Evolutionary conservation across 2,888 invertebrate genomes (phyloP).

Genomic region (Drosophila leonis): DNA sequence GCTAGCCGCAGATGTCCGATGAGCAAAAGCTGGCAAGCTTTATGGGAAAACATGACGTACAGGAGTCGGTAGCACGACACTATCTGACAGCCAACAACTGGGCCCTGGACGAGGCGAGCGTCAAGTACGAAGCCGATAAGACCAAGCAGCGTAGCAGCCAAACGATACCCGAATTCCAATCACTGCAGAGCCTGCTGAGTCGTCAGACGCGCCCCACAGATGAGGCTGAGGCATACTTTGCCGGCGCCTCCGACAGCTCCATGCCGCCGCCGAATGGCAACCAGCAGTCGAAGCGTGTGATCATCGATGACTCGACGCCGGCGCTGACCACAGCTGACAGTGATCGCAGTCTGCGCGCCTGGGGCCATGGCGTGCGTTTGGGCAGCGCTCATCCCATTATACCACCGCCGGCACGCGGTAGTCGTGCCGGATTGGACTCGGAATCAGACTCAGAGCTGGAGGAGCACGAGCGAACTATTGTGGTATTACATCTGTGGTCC

Average conservation of each 20-base stretch:
- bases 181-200: slow-evolving; percentile 37
- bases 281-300: slow-evolving; percentile 35
- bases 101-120: slow-evolving; percentile 57
- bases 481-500: slow-evolving; percentile 65
- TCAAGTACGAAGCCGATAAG: slow-evolving; percentile 53
- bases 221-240: slow-evolving; percentile 28
- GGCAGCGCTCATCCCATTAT: slow-evolving; percentile 67
- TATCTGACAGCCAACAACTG: slow-evolving; percentile 59
- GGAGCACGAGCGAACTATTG: slow-evolving; percentile 42
- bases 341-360: slow-evolving; percentile 62
- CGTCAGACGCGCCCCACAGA: background rate
- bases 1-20: slow-evolving; percentile 63
- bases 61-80: slow-evolving; percentile 52
- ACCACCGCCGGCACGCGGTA: slow-evolving; percentile 45
- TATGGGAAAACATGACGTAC: slow-evolving; percentile 61
- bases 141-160: slow-evolving; percentile 9
- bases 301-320: slow-evolving; percentile 59
- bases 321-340: slow-evolving; percentile 65
- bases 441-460: slow-evolving; percentile 52
- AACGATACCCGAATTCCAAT: slow-evolving; percentile 11
- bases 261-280: slow-evolving; percentile 1
- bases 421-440: background rate
- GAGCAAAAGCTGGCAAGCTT: slow-evolving; percentile 67
- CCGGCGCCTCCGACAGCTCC: slow-evolving; percentile 37
- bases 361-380: slow-evolving; percentile 63